phyloP scores from a whole-genome alignment of 2,888 invertebrate species.

The Xiphydria camelus region DNA sequence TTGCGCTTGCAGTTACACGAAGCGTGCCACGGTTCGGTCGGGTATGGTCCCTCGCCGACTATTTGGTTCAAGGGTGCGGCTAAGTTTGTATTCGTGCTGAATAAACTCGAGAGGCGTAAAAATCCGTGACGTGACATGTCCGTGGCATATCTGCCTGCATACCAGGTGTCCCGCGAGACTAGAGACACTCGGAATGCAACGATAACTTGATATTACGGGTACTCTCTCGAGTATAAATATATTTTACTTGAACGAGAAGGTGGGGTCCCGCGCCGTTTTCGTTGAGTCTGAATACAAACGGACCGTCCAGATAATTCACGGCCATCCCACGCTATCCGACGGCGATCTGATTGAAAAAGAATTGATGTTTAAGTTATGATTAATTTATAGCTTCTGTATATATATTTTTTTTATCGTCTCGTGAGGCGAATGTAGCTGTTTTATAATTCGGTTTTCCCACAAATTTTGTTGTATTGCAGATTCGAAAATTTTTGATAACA shows the following conservation, averaged over 20 bases:
- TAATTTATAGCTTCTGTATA: too few relatives aligned
- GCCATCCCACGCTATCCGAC: slow-evolving; percentile 27
- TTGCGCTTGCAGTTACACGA: too few relatives aligned
- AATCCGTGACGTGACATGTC: slow-evolving; percentile 20
- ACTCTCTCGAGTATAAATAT: too few relatives aligned
- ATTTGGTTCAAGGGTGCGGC: slow-evolving; percentile 38
- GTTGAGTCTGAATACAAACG: slow-evolving; percentile 75
- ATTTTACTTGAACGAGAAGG: slow-evolving; percentile 70
- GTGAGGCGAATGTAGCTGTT: not conserved
- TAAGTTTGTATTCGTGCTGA: slow-evolving; percentile 33
- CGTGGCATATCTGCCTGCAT: slow-evolving; percentile 7
- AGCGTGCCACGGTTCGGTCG: too few relatives aligned
- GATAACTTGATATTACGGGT: too few relatives aligned
- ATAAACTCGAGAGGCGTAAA: slow-evolving; percentile 29
- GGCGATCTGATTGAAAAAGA: too few relatives aligned
- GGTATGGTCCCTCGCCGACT: too few relatives aligned
- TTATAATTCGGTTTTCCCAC: too few relatives aligned
- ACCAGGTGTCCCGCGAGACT: slow-evolving; percentile 14
- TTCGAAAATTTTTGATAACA: too few relatives aligned
- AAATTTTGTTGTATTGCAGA: too few relatives aligned
- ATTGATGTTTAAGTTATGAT: too few relatives aligned
- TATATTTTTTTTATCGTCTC: not conserved
- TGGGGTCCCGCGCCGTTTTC: slow-evolving; percentile 76
- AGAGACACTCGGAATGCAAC: too few relatives aligned
- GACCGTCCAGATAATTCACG: slow-evolving; percentile 61